Conservation (phyloP, 2,888 invertebrate species). For the Galeruca laticollis region DNA sequence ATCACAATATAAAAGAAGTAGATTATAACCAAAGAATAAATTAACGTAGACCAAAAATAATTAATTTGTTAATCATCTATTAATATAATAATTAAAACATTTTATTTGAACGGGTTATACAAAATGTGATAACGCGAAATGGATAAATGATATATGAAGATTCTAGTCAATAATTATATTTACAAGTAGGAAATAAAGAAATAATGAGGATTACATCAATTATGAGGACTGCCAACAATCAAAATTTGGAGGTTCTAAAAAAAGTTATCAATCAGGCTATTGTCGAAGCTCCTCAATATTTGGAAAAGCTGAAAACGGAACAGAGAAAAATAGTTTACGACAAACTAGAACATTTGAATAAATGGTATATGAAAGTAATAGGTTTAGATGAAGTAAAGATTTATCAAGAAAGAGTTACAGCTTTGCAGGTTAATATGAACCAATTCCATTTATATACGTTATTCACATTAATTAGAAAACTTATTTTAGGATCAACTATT, state of each 20-base stretch:
- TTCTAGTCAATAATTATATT: too few species aligned
- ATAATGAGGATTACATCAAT: slow-evolving; percentile 43
- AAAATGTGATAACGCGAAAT: too few species aligned
- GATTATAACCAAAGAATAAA: too few species aligned
- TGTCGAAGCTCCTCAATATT: slow-evolving; percentile 53
- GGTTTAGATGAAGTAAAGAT: slow-evolving; percentile 83
- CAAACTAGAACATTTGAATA: slow-evolving; percentile 69
- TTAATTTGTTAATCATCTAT: too few species aligned
- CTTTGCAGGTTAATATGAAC: slow-evolving; percentile 70
- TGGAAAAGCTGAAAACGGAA: slow-evolving; percentile 51
- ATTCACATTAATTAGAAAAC: slow-evolving; percentile 13
- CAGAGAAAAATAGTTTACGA: slow-evolving; percentile 60
- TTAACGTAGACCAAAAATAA: too few species aligned
- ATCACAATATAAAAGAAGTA: too few species aligned
- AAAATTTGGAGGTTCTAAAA: slow-evolving; percentile 49
- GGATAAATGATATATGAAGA: too few species aligned
- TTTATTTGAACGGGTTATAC: too few species aligned
- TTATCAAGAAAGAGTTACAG: slow-evolving; percentile 80
- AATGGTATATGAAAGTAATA: slow-evolving; percentile 79
- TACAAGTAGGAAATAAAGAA: background rate
- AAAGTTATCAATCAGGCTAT: slow-evolving; percentile 49
- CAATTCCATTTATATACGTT: background rate
- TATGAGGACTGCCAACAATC: slow-evolving; percentile 39
- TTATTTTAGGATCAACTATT: slow-evolving; percentile 73
- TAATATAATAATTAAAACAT: too few species aligned